Base-by-base conservation (phyloP, 1,140 invertebrate species). In the Nixonia krombeini region DNA sequence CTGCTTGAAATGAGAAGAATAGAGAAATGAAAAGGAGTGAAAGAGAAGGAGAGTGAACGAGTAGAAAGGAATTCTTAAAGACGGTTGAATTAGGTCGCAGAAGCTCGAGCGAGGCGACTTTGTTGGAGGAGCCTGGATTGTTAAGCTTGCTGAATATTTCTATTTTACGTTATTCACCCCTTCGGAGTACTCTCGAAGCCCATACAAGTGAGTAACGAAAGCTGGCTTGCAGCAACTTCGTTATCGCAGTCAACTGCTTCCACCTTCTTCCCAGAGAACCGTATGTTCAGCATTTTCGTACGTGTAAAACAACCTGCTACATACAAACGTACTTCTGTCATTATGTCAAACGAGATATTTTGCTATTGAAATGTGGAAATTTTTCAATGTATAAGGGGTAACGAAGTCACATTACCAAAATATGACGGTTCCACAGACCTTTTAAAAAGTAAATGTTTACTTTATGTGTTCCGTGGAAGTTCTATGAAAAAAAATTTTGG, bases 141-240 rank as follows among this genome's bases (percentile, higher is more conserved):
- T 59, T 41, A 53, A 70, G 45, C 40, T 55, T 12, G 16, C 26
- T 52, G 50, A 71, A 71, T 63, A 71, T 71, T 71, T 66, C 57
- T 51, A 55, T 63, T 65, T 53, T 6, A 28, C 41, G 37, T 56
- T 59, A 21, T 45, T 57, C 41, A 16, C 44, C 28, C 21, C 52
- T 58, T 55, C 38, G 53, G 28, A 15, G 53, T 23, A 18, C 40
- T 28, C 52, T 62, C 57, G 53, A 57, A 57, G 51, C 29, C 52
- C 52, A 28, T 44, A 53, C 41, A 58, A 41, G 47, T 68, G 65
- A 68, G 49, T 69, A 63, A 63, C 58, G 65, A 69, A 69, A 62
- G 45, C 65, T 58, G 65, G 55, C 53, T 67, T 50, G 37, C 44
- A 41, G 56, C 58, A 71, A 67, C 64, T 66, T 71, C 66, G 63